Evolutionary conservation across 1,140 invertebrate species (phyloP).

Genomic region (Drepana arcuata): DNA sequence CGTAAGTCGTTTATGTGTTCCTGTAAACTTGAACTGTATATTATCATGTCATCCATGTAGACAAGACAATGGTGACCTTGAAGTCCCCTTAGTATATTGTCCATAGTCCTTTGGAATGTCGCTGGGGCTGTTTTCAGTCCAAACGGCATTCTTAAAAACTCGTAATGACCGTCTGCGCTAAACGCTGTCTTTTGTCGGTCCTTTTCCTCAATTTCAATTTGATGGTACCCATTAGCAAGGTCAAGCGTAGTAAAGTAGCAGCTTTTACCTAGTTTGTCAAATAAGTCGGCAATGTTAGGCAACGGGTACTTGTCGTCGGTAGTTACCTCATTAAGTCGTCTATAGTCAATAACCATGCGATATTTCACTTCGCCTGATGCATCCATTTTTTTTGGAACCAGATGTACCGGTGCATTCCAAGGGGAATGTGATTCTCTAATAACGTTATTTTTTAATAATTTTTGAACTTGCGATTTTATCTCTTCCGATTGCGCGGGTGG

Average conservation of each 20-base stretch:
- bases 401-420: conserved; percentile 12
- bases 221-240: too few species aligned
- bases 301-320: conserved; percentile 1
- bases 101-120: conserved; percentile 8
- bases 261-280: conserved; percentile 1
- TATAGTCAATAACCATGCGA: background rate
- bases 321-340: background rate
- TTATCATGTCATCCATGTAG: conserved; percentile 17
- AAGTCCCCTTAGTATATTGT: conserved; percentile 11
- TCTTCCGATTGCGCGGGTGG: background rate
- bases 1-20: conserved; percentile 12
- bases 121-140: conserved; percentile 16
- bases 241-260: too few species aligned
- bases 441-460: conserved; percentile 13
- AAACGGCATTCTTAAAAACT: conserved; percentile 15
- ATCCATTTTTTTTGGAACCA: conserved; percentile 11
- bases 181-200: too few species aligned
- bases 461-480: conserved; percentile 13
- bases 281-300: background rate
- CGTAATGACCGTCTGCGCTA: background rate
- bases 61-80: conserved; percentile 12
- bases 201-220: too few species aligned
- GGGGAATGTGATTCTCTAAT: conserved; percentile 12
- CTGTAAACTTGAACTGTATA: conserved; percentile 11
- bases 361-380: background rate